Conservation (phyloP, 2,113 vertebrate genomes). For the Rhinichthys klamathensis region DNA sequence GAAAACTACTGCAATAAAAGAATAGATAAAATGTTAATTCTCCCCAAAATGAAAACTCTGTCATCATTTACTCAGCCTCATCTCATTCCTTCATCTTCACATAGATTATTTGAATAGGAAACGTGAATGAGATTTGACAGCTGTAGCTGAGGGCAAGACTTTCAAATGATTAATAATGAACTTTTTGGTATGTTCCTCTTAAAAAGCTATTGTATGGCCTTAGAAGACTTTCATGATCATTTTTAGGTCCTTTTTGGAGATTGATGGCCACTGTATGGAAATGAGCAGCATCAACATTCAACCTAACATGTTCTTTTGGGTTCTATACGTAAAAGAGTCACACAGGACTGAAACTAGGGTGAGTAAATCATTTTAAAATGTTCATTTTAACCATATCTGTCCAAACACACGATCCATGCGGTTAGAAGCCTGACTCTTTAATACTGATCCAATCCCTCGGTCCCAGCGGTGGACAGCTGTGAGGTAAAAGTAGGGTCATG, state of each 20-base stretch:
- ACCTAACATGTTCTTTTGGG: neutral
- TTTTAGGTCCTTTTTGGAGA: neutral
- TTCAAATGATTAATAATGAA: neutral
- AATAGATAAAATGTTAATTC: neutral
- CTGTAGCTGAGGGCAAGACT: neutral
- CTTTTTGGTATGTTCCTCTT: neutral
- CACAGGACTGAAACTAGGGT: neutral
- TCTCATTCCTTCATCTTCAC: neutral
- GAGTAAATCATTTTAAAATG: neutral
- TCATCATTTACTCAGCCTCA: neutral
- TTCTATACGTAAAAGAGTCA: neutral
- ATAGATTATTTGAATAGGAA: neutral
- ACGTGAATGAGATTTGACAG: neutral
- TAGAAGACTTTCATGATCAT: too few species aligned
- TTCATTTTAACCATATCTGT: neutral
- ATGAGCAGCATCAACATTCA: neutral
- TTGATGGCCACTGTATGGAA: neutral
- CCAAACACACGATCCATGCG: conserved; percentile 24
- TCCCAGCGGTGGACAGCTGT: conserved; percentile 16
- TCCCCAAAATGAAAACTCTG: neutral
- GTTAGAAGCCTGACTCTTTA: conserved; percentile 1
- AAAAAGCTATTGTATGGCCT: neutral
- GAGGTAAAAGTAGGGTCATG: conserved; percentile 28
- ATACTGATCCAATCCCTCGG: neutral
- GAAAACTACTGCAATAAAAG: neutral